A percentile compares a stretch with the other conserved stretches of the same genome.
Conservation (phyloP, 2,797 vertebrate species). For the Protonibea diacanthus region DNA sequence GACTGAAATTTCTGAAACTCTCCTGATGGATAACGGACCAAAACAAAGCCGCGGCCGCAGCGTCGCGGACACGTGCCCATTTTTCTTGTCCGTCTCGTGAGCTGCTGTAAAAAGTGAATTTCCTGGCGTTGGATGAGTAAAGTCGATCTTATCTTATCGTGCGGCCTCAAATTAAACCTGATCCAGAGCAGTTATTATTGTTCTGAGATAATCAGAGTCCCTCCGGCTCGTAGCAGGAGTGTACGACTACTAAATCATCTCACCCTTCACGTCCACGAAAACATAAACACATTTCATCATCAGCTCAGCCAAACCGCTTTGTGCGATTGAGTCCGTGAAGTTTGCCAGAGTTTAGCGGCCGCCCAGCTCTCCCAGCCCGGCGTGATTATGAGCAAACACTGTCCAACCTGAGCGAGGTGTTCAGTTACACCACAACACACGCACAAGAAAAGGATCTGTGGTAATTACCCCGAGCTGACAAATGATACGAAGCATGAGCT, state of each 20-base stretch:
- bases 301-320: conserved; percentile 77
- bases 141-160: no score
- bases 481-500: conserved; percentile 75
- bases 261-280: conserved; percentile 45
- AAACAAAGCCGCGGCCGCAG: no score
- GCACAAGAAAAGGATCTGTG: conserved; percentile 65
- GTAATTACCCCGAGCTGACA: conserved; percentile 83
- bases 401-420: conserved; percentile 65
- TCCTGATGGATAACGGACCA: no score
- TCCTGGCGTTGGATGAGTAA: no score
- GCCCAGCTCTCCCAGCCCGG: conserved; percentile 66
- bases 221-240: conserved; percentile 32
- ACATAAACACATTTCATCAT: conserved; percentile 80
- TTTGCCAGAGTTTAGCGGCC: conserved; percentile 82
- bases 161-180: background rate
- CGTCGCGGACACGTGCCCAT: no score
- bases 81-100: no score
- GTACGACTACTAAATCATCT: conserved; percentile 60
- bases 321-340: conserved; percentile 83
- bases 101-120: no score
- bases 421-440: conserved; percentile 74
- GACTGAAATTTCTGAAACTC: no score
- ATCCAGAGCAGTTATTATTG: conserved; percentile 32
- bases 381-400: conserved; percentile 79
- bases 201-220: conserved; percentile 40